Base-by-base conservation (phyloP, 30 jellyfish, hydroid and myxozoan species). In the Aurelia sp. region DNA sequence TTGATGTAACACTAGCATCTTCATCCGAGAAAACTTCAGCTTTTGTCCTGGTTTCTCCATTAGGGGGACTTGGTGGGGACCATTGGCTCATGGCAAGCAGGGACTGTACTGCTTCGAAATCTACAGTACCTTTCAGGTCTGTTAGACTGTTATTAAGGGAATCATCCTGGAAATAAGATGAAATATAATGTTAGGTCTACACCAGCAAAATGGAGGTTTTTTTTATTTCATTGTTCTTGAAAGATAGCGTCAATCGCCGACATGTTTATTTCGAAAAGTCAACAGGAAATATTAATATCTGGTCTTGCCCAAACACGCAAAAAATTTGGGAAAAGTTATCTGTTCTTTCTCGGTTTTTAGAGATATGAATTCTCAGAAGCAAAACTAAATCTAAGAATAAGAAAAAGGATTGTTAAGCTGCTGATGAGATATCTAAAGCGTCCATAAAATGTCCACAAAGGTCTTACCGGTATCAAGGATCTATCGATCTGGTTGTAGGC, bases 41-140 rank as follows among this genome's bases (percentile, higher is more conserved):
- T 60, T 58, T 53, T 17, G 83, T 33, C 58, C 76, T 66, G 27
- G 40, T 51, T 67, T 81, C 90, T 21, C 82, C 51, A 20, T 83
- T 61, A 7, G 86, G 88, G 21, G 96, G 96, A 73, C 88, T 86
- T 47, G 96, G 96, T 1, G 96, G 96, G 27, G 96, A 65, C 96
- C 96, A 86, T 23, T 69, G 85, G 58, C 96, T 76, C 89, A 86
- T 86, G 20, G 96, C 96, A 19, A 86, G 85, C 20, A 86, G 71
- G 12, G 96, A 86, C 61, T 86, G 86, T 2, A 86, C 96, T 10
- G 96, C 96, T 58, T 86, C 96, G 23, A 73, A 35, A 65, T 86
- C 96, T 4, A 67, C 84, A 13, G 73, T 63, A 44, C 52, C 73
- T 6, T 76, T 22, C 16, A 51, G 52, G 19, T 53, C 86, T 50